A percentile compares a stretch with the other conserved stretches of the same genome.
phyloP scores from a whole-genome alignment of 2,113 vertebrate species.

The Carassius auratus region DNA sequence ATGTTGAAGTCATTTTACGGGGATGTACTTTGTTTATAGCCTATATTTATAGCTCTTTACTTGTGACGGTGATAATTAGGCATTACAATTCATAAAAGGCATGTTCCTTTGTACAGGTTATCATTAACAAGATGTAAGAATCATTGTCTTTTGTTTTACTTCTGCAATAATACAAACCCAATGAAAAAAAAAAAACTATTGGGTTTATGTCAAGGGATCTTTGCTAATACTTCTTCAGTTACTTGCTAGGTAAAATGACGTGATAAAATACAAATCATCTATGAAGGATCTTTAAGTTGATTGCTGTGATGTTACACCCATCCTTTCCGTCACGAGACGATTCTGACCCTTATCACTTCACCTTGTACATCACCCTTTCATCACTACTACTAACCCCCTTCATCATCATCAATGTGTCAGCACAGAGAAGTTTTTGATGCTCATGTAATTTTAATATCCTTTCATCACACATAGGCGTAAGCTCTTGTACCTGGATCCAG shows the following conservation, averaged over 20 bases:
- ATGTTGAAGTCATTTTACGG: background rate
- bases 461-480: background rate
- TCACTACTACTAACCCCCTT: background rate
- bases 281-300: slow-evolving; percentile 16
- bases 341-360: background rate
- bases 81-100: background rate
- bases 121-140: background rate
- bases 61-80: background rate
- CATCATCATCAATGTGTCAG: background rate
- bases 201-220: too few relatives aligned
- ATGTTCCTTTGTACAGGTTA: background rate
- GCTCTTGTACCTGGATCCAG: background rate
- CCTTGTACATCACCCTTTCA: slow-evolving; percentile 1
- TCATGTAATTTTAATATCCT: background rate
- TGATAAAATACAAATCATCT: background rate
- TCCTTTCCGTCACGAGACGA: background rate
- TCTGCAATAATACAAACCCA: background rate
- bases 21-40: background rate
- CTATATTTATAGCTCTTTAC: background rate
- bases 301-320: slow-evolving; percentile 12
- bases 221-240: too few relatives aligned
- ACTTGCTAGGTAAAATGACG: background rate
- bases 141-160: background rate
- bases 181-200: background rate
- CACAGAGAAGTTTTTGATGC: background rate